Base-by-base conservation (phyloP, 2,888 invertebrate genomes). In the Cephus sareptanus region DNA sequence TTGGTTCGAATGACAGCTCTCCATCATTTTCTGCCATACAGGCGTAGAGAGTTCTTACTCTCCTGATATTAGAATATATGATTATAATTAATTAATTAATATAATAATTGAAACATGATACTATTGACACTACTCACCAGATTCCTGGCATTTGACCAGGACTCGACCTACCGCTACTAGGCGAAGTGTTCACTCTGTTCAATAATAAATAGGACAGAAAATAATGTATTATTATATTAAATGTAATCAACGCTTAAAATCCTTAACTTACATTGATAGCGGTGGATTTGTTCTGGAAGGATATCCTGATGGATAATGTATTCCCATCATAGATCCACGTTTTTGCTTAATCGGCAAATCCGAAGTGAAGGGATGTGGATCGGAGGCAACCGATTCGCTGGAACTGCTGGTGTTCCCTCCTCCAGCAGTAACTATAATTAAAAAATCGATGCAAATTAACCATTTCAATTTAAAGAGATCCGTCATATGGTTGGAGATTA, bases 1-100 rank as follows among this genome's bases (percentile, higher is more conserved):
- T 99, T 83, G 99, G 98, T 93, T 98, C 98, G 93, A 99, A 99
- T 37, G 98, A 98, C 85, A 99, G 93, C 93, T 99, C 99, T 83
- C 98, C 97, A 90, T 98, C 98, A 92, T 98, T 97, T 93, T 98
- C 99, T 77, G 98, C 99, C 85, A 98, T 94, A 92, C 99, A 99
- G 76, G 98, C 97, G 93, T 98, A 99, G 85, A 99, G 93, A 76
- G 99, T 99, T 89, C 98, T 94, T 81, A 98, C 99, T 90, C 97
- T 94, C 92, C 96, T 96, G 92, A 78, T 9, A 73, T 35, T 33
- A 71, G 37, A 13, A 15, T 0, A 40, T 56, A 40, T 23, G 33
- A 75, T 34, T 40, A 40, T 31, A 37, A 75, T 34, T 34, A 40
- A 77, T 75, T 34, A 3, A 11, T 33, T 1, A 31, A 23, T 11